Evolutionary conservation across 2,888 invertebrate genomes (phyloP).

Genomic region (Thecocarcelia acutangulata): DNA sequence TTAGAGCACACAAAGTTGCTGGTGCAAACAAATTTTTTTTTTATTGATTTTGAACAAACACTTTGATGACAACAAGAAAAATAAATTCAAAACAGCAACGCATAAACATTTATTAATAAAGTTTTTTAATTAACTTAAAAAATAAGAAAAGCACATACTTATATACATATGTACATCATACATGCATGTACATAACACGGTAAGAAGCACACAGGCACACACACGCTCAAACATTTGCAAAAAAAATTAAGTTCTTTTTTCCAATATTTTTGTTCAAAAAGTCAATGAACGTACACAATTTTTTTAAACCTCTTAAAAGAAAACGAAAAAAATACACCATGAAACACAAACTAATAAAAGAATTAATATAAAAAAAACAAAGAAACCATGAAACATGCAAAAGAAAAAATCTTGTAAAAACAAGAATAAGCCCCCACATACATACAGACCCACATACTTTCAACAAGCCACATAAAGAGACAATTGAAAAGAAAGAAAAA

Average conservation of each 20-base stretch:
- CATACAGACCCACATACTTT: not conserved
- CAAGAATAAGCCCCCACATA: not conserved
- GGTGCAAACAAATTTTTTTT: slow-evolving; percentile 22
- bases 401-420: not conserved
- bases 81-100: not conserved
- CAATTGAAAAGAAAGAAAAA: not conserved
- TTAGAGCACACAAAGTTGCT: not conserved
- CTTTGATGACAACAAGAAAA: slow-evolving; percentile 3
- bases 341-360: slow-evolving; percentile 2
- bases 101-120: slow-evolving; percentile 31
- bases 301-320: not conserved
- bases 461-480: not conserved
- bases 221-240: slow-evolving; percentile 3
- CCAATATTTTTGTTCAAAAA: slow-evolving; percentile 18
- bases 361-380: slow-evolving; percentile 37
- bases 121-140: slow-evolving; percentile 11
- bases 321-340: slow-evolving; percentile 3
- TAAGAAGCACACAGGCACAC: not conserved
- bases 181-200: not conserved
- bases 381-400: slow-evolving; percentile 34
- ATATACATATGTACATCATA: too few relatives aligned
- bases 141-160: too few relatives aligned
- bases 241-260: slow-evolving; percentile 20
- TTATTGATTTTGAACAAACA: slow-evolving; percentile 53
- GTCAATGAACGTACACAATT: slow-evolving; percentile 61